Conservation (phyloP, 2,113 vertebrate genomes). For the Pavo muticus region DNA sequence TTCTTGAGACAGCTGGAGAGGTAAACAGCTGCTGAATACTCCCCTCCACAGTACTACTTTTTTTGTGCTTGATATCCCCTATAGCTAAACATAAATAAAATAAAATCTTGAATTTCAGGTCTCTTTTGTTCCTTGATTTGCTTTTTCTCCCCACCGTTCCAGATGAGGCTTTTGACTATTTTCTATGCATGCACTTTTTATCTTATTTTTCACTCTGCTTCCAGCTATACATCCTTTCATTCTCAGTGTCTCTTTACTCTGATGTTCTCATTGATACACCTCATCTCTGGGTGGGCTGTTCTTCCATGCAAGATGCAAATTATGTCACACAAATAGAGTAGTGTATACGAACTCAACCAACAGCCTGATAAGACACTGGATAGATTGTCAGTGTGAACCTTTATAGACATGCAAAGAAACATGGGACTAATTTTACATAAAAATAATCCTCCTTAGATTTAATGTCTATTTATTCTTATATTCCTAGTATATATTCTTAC, state of each 20-base stretch:
- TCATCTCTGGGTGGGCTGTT: not conserved
- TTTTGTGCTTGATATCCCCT: not conserved
- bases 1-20: not conserved
- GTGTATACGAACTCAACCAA: fast-evolving
- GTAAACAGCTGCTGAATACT: not conserved
- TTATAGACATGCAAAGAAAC: not conserved
- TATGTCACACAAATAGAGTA: not conserved
- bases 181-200: not conserved
- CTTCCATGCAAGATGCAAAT: not conserved
- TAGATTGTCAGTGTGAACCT: not conserved
- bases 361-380: not conserved
- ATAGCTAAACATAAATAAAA: not conserved
- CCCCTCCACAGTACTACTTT: not conserved
- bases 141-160: not conserved
- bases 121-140: not conserved
- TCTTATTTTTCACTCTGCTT: not conserved
- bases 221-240: not conserved
- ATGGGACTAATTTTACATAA: not conserved
- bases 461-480: not conserved
- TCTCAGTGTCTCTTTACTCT: not conserved
- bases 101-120: not conserved
- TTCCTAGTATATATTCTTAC: not conserved
- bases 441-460: not conserved
- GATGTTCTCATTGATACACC: not conserved
- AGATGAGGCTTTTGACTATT: not conserved